Evolutionary conservation across 1,140 invertebrate genomes (phyloP), one percentile per base, ranked within the genome.

Genomic region (Colletes latitarsis): DNA sequence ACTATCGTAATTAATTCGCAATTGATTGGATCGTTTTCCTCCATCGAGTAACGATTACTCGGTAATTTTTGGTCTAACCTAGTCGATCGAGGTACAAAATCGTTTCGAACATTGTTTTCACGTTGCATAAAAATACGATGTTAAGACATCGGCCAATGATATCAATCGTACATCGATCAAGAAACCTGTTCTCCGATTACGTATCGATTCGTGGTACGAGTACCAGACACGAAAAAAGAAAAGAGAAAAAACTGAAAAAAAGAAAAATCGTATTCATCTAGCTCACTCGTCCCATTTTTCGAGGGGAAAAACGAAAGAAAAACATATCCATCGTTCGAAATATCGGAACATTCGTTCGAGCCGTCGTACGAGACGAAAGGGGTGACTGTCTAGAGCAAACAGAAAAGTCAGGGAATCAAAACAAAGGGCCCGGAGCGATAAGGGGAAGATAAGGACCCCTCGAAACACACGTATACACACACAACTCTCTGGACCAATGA

Each of bases 401-500:
- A 30, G 21, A 46, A 14, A 66, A 21, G 19, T 19, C 14, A 49
- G 15, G 3, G 39, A 55, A 55, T 15, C n/a, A 52, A 46, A 53
- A 14, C 10, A 70, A 57, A 49, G 21, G 21, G 60, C 72, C 69
- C 19, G 58, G 8, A 43, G n/a, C 39, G 17, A 70, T 14, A 19
- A 15, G 73, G 74, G 17, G 68, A 39, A 71, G 43, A 62, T 0
- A 12, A 64, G 14, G 43, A 30, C 71, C 68, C 64, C 75, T 82
- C 60, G 49, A 43, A 52, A 55, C 30, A 30, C 30, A 49, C 43
- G 21, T 43, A 49, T 43, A 21, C 57, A 77, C 74, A 69, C 58
- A 76, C 66, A 84, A 76, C 62, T 82, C 66, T 84, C 78, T 84
- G 83, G 83, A 84, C 83, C 83, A 84, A 84, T 78, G 30, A 84